phyloP scores from a whole-genome alignment of 92 coral and sea anemone genomes.

The Paramuricea clavata region DNA sequence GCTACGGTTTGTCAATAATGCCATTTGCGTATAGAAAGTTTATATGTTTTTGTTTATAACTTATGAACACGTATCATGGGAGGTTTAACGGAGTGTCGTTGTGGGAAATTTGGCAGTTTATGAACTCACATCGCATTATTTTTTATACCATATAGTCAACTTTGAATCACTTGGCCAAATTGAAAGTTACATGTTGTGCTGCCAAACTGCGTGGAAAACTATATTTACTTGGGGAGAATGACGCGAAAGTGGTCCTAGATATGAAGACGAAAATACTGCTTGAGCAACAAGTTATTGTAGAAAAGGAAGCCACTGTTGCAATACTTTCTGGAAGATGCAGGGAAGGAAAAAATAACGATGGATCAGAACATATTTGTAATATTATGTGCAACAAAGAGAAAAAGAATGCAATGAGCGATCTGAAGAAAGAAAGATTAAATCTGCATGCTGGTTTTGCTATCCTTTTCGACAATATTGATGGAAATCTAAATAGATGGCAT shows the following conservation, averaged over 20 bases:
- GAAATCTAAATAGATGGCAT: conserved; percentile 40
- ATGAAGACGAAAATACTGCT: background rate
- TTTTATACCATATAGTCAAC: no score
- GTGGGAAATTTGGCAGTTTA: no score
- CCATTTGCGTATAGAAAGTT: no score
- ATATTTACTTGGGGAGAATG: background rate
- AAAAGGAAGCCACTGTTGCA: background rate
- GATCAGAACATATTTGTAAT: conserved; percentile 1
- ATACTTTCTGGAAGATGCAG: background rate
- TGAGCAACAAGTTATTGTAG: background rate
- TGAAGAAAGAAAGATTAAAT: conserved; percentile 14
- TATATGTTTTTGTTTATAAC: no score
- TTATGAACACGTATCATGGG: no score
- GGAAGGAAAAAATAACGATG: background rate
- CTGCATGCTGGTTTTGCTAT: conserved; percentile 62
- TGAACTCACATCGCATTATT: no score
- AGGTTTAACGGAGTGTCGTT: no score
- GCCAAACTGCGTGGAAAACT: background rate
- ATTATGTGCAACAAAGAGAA: background rate
- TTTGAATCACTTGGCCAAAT: no score
- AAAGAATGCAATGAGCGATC: background rate
- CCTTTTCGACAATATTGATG: conserved; percentile 67
- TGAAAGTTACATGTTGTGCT: no score
- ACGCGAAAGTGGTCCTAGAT: background rate
- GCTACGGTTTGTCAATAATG: no score